These are phyloP conservation scores for Hydrolagus colliei DNA, from an alignment of 2,797 vertebrate species.

Conservation along the genomic window DNA sequence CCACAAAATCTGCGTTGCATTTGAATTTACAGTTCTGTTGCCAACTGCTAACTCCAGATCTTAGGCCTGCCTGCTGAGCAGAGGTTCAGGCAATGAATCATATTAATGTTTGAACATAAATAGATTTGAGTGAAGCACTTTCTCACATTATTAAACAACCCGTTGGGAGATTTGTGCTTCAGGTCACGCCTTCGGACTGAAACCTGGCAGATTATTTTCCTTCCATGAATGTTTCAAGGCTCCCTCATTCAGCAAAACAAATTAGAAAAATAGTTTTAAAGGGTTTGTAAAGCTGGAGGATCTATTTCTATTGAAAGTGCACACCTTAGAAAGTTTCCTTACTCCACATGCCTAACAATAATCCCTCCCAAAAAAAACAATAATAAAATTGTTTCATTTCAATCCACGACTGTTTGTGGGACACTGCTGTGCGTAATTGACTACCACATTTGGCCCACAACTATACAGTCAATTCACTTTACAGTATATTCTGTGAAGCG, in stretches of 20 bases:
- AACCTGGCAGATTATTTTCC: conserved; percentile 7
- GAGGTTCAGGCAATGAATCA: background rate
- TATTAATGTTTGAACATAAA: background rate
- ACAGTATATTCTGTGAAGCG: too few relatives aligned
- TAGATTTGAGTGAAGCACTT: background rate
- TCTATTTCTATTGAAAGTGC: background rate
- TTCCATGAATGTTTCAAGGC: conserved; percentile 9
- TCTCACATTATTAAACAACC: background rate
- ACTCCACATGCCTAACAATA: too few relatives aligned
- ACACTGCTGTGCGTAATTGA: too few relatives aligned
- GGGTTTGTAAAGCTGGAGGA: background rate
- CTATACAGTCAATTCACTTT: too few relatives aligned
- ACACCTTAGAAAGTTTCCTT: background rate
- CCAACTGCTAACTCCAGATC: background rate
- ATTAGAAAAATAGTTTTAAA: conserved; percentile 18
- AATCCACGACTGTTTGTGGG: too few relatives aligned
- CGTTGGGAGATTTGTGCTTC: conserved; percentile 5
- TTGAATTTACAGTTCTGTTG: background rate
- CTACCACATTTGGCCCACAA: too few relatives aligned
- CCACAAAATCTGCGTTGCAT: background rate
- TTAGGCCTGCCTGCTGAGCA: background rate
- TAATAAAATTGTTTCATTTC: too few relatives aligned
- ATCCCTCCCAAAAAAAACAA: too few relatives aligned
- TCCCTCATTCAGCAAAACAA: background rate
- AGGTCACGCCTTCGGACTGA: background rate